These are phyloP conservation scores for Caenorhabditis macrosperma DNA, from an alignment of 2,888 invertebrate genomes.

Conservation along the genomic window DNA sequence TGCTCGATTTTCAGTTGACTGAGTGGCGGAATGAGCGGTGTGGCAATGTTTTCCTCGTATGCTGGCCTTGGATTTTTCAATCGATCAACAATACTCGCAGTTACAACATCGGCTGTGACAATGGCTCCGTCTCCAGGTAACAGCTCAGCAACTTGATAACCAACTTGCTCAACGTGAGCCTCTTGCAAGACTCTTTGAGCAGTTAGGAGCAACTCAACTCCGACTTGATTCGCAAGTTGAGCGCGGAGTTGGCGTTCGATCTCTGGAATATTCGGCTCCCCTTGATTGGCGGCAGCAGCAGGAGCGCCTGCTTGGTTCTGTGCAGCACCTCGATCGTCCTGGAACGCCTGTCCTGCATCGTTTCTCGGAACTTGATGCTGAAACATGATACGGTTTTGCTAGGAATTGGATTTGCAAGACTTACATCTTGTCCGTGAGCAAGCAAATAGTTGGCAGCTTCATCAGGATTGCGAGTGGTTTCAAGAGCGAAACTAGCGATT, in stretches of 20 bases:
- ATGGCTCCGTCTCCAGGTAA: conserved; percentile 13
- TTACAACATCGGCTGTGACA: neutral
- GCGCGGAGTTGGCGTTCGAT: neutral
- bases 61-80: conserved; percentile 7
- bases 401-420: too few species aligned
- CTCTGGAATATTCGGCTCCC: neutral
- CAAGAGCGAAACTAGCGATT: conserved; percentile 65
- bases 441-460: conserved; percentile 62
- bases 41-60: conserved; percentile 48
- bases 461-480: conserved; percentile 25
- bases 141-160: neutral
- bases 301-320: neutral
- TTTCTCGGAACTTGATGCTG: neutral
- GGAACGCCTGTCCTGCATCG: neutral
- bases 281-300: neutral
- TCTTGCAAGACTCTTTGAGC: too few species aligned
- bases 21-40: conserved; percentile 57
- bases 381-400: too few species aligned
- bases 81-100: conserved; percentile 14
- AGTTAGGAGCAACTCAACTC: neutral
- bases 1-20: conserved; percentile 62
- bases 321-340: neutral
- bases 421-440: conserved; percentile 32
- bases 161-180: too few species aligned
- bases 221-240: neutral